Evolutionary conservation across 2,797 vertebrate species (phyloP).

Genomic region (Acrossocheilus fasciatus): DNA sequence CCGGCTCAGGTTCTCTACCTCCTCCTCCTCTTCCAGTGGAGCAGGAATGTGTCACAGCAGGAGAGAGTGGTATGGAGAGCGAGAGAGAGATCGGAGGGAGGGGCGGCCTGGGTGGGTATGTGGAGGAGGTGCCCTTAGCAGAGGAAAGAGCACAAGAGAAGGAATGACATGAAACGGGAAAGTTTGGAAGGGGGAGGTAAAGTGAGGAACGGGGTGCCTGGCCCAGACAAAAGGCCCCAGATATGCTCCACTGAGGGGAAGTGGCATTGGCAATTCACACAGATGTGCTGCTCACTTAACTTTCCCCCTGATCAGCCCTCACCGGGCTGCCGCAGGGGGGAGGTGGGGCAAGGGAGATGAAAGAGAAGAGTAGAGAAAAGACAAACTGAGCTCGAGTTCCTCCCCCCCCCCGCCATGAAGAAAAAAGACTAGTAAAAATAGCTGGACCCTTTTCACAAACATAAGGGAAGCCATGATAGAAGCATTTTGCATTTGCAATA

Average conservation of each 20-base stretch:
- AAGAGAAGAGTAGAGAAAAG: conserved; percentile 46
- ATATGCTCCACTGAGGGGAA: conserved; percentile 62
- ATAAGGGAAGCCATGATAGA: conserved; percentile 9
- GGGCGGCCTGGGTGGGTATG: conserved; percentile 60
- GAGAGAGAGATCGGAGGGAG: conserved; percentile 31
- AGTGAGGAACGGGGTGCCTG: conserved; percentile 47
- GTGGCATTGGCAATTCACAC: conserved; percentile 60
- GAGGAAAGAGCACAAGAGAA: conserved; percentile 56
- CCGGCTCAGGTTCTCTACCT: conserved; percentile 58
- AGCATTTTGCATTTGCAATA: neutral
- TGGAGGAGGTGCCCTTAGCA: conserved; percentile 50
- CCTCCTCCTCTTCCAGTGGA: conserved; percentile 49
- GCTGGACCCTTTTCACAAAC: conserved; percentile 10
- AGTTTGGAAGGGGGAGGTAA: conserved; percentile 65
- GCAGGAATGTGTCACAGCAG: conserved; percentile 61
- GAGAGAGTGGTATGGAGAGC: conserved; percentile 58
- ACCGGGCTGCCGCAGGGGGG: conserved; percentile 26
- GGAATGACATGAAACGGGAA: conserved; percentile 61
- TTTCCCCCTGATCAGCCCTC: conserved; percentile 57
- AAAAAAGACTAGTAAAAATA: conserved; percentile 22
- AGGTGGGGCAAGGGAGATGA: conserved; percentile 53
- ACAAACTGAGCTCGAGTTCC: conserved; percentile 30
- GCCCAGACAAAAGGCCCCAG: conserved; percentile 61
- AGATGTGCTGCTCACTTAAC: conserved; percentile 66
- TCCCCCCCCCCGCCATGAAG: conserved; percentile 6